Evolutionary conservation across 2,888 invertebrate genomes (phyloP).

Genomic region (Charanyca ferruginea): DNA sequence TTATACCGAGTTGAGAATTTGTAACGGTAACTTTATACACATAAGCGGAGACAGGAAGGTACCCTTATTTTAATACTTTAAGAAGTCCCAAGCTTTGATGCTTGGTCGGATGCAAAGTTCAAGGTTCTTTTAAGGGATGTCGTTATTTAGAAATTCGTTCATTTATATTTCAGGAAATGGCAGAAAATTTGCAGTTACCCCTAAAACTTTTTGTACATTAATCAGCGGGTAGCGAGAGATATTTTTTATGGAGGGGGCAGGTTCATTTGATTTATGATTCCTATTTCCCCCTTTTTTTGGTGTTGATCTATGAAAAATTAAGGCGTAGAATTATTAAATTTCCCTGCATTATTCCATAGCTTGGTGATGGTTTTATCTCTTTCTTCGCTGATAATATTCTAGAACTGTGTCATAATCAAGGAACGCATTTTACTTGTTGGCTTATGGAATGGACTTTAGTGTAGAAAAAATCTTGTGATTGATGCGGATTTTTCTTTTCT

Average conservation of each 20-base stretch:
- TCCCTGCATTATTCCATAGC: not conserved
- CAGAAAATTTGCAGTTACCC: slow-evolving; percentile 64
- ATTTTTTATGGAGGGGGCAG: slow-evolving; percentile 39
- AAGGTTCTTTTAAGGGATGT: slow-evolving; percentile 67
- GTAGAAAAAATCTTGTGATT: no score
- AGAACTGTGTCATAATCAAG: no score
- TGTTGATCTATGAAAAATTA: slow-evolving; percentile 22
- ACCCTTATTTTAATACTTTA: slow-evolving; percentile 71
- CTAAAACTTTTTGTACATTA: slow-evolving; percentile 60
- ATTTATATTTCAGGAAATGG: slow-evolving; percentile 68
- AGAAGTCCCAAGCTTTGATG: slow-evolving; percentile 70
- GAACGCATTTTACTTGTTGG: no score
- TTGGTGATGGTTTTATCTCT: not conserved
- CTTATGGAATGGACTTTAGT: no score
- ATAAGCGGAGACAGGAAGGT: slow-evolving; percentile 49
- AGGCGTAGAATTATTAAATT: not conserved
- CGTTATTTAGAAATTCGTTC: slow-evolving; percentile 66
- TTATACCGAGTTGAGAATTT: slow-evolving; percentile 54
- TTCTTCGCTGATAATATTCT: not conserved
- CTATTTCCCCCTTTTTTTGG: slow-evolving; percentile 22
- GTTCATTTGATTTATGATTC: slow-evolving; percentile 45
- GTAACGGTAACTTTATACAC: slow-evolving; percentile 49
- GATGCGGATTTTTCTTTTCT: no score
- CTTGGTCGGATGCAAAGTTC: slow-evolving; percentile 63
- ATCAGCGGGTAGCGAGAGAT: slow-evolving; percentile 51